These are phyloP conservation scores for Kuschelorhynchus macadamiae DNA, from an alignment of 2,888 invertebrate species.

Conservation along the genomic window DNA sequence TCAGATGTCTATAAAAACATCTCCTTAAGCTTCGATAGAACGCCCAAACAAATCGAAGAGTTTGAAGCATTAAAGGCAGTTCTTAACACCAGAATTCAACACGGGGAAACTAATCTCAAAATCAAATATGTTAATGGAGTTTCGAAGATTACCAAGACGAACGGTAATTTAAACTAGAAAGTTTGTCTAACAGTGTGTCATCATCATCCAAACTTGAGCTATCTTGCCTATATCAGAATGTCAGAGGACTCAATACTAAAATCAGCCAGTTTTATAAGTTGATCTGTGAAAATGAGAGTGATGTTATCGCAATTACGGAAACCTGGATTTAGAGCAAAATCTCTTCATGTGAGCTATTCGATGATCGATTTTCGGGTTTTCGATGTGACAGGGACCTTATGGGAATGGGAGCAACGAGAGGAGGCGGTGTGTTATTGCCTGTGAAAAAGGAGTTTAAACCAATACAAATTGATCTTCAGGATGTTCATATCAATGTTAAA, in stretches of 20 bases:
- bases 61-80: too few species aligned
- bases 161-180: too few species aligned
- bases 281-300: neutral
- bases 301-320: slow-evolving; percentile 2
- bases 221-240: slow-evolving; percentile 5
- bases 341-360: slow-evolving; percentile 1
- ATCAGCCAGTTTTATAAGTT: slow-evolving; percentile 11
- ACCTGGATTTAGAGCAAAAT: slow-evolving; percentile 8
- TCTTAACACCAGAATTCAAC: too few species aligned
- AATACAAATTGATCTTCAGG: too few species aligned
- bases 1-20: too few species aligned
- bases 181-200: too few species aligned
- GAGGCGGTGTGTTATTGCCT: neutral
- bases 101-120: too few species aligned
- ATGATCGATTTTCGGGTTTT: slow-evolving; percentile 9
- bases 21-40: too few species aligned
- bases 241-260: slow-evolving; percentile 13
- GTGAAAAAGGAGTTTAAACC: too few species aligned
- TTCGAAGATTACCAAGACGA: too few species aligned
- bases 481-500: neutral
- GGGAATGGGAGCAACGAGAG: neutral
- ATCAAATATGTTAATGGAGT: too few species aligned
- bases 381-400: neutral
- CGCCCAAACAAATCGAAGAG: too few species aligned
- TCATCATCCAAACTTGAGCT: neutral